Conservation (phyloP, 2,888 invertebrate genomes). For the Epistrophella euchroma region DNA sequence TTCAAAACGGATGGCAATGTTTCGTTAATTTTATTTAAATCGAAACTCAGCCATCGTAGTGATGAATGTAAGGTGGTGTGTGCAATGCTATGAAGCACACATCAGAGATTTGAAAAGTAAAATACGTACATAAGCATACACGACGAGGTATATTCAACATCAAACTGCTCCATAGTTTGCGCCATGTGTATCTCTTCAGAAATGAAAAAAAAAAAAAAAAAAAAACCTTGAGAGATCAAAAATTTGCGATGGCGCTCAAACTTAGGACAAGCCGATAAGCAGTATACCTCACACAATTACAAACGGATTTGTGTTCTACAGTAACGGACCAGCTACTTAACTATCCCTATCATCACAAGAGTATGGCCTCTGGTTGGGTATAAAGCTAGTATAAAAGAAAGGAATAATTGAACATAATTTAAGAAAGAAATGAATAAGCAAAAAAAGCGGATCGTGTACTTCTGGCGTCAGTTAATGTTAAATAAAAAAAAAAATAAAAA, state of each 20-base stretch:
- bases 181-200: slow-evolving; percentile 39
- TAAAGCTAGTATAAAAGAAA: slow-evolving; percentile 36
- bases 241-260: slow-evolving; percentile 53
- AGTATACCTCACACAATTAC: slow-evolving; percentile 75
- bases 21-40: slow-evolving; percentile 39
- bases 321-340: slow-evolving; percentile 75
- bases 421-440: slow-evolving; percentile 41
- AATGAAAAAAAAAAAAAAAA: slow-evolving; percentile 22
- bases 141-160: slow-evolving; percentile 74
- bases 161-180: slow-evolving; percentile 74
- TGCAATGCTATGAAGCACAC: slow-evolving; percentile 18
- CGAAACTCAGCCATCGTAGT: slow-evolving; percentile 62
- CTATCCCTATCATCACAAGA: slow-evolving; percentile 84
- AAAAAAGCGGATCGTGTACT: slow-evolving; percentile 59
- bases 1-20: slow-evolving; percentile 62
- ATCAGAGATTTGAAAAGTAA: slow-evolving; percentile 35
- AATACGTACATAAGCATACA: slow-evolving; percentile 67
- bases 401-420: slow-evolving; percentile 14
- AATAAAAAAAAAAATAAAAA: not conserved
- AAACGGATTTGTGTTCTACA: slow-evolving; percentile 74
- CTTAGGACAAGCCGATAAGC: slow-evolving; percentile 72
- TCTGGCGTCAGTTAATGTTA: slow-evolving; percentile 40
- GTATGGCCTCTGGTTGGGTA: slow-evolving; percentile 82
- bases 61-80: slow-evolving; percentile 20
- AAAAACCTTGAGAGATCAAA: slow-evolving; percentile 27